Evolutionary conservation across 2,113 vertebrate species (phyloP), one percentile per base, ranked within the genome.

Genomic region (Pygoscelis adeliae): DNA sequence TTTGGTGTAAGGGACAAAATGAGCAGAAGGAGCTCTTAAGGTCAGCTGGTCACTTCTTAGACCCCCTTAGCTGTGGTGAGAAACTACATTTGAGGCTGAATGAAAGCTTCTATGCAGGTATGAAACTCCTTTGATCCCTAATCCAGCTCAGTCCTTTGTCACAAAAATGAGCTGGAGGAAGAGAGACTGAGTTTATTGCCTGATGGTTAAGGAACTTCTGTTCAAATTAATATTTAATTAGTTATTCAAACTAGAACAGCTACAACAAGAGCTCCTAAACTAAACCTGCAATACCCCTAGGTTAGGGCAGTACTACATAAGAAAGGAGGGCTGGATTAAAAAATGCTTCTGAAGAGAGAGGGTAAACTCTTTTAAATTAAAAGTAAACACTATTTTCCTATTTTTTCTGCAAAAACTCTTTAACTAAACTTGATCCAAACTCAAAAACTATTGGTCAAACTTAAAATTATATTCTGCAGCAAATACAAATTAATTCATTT

Each of bases 151-250:
- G 13, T 47, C 10, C 7, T 87, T 52, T 74, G 44, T 82, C 56
- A 47, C 30, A 79, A 80, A 89, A 82, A 67, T 23, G 3, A 87
- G n/a, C 17, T 3, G 1, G 34, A 86, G 38, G 29, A 93, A 89
- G 22, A 67, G 5, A 61, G 49, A 67, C 14, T 69, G 30, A 79
- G 50, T 89, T 87, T 89, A 67, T 69, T 79, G 49, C 52, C 73
- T 76, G 22, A 74, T 6, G 2, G 21, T 91, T 87, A 87, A 89
- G 23, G 32, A 85, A 90, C 38, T 89, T 89, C 32, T 79, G 21
- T 85, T 93, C 70, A 91, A 85, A 89, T 78, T 59, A 91, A 30
- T 85, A 76, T 82, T 96, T 87, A 59, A 79, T 93, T 93, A 91
- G 52, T 65, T 69, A 93, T 85, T 94, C 58, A 67, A 89, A 94